Evolutionary conservation across 2,797 vertebrate species (phyloP).

Genomic region (Hozukius guyotensis): DNA sequence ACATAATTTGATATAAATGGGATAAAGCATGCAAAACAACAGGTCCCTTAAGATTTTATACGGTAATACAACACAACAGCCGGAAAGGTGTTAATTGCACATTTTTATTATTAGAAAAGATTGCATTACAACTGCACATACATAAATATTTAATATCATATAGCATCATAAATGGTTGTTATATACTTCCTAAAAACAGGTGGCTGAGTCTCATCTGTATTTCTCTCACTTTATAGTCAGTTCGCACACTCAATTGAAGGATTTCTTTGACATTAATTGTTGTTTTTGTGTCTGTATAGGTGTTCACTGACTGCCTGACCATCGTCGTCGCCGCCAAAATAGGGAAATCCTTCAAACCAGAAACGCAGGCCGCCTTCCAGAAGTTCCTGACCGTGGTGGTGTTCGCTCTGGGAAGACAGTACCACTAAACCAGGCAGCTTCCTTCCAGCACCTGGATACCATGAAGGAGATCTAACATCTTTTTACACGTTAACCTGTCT

Average conservation of each 20-base stretch:
- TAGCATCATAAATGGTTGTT: not conserved
- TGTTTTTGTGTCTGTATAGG: slow-evolving; percentile 56
- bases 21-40: not conserved
- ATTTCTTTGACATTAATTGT: not conserved
- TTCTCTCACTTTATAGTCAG: slow-evolving; percentile 60
- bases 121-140: slow-evolving; percentile 12
- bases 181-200: not conserved
- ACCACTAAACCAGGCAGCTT: slow-evolving; percentile 75
- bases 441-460: not conserved
- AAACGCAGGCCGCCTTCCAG: slow-evolving; percentile 81
- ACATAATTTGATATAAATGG: not conserved
- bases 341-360: slow-evolving; percentile 73
- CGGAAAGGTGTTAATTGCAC: slow-evolving; percentile 6
- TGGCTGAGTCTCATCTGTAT: slow-evolving; percentile 85
- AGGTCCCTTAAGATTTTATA: not conserved
- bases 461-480: not conserved
- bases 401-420: slow-evolving; percentile 85
- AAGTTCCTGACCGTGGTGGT: slow-evolving; percentile 85
- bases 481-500: not conserved
- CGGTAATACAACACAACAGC: not conserved
- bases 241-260: not conserved
- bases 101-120: slow-evolving; percentile 39
- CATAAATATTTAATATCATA: slow-evolving; percentile 4
- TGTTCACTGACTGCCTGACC: slow-evolving; percentile 85
- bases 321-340: slow-evolving; percentile 82